These are phyloP conservation scores for Rhagonycha lutea DNA, from an alignment of 2,888 invertebrate genomes.

Conservation along the genomic window DNA sequence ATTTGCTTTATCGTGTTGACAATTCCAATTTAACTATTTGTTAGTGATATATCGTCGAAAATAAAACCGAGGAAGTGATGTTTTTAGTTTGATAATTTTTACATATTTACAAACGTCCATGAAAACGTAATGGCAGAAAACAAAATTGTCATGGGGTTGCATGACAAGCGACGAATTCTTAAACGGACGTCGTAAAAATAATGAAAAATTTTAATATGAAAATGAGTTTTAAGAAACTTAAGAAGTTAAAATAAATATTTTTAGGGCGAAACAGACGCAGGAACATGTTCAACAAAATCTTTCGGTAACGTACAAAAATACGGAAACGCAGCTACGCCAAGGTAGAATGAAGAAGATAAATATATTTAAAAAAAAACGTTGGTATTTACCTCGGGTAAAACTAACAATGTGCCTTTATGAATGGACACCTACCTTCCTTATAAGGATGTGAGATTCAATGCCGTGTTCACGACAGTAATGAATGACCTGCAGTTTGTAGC, in stretches of 20 bases:
- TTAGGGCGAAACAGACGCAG: not conserved
- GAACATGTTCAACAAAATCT: not conserved
- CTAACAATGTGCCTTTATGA: slow-evolving; percentile 27
- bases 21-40: not conserved
- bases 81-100: not conserved
- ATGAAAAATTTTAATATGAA: not conserved
- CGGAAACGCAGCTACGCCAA: not conserved
- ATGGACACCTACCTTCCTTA: slow-evolving; percentile 27
- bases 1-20: not conserved
- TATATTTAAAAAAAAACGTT: not conserved
- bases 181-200: not conserved
- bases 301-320: not conserved
- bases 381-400: slow-evolving; percentile 24
- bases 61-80: not conserved
- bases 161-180: not conserved
- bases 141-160: not conserved
- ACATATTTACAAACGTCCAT: not conserved
- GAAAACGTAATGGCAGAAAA: not conserved
- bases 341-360: not conserved
- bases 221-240: not conserved
- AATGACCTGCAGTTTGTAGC: slow-evolving; percentile 13
- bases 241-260: not conserved
- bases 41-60: not conserved
- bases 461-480: slow-evolving; percentile 24
- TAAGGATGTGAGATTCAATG: slow-evolving; percentile 24